Conservation (phyloP, 2,888 invertebrate species). For the Carpatolechia fugitivella region DNA sequence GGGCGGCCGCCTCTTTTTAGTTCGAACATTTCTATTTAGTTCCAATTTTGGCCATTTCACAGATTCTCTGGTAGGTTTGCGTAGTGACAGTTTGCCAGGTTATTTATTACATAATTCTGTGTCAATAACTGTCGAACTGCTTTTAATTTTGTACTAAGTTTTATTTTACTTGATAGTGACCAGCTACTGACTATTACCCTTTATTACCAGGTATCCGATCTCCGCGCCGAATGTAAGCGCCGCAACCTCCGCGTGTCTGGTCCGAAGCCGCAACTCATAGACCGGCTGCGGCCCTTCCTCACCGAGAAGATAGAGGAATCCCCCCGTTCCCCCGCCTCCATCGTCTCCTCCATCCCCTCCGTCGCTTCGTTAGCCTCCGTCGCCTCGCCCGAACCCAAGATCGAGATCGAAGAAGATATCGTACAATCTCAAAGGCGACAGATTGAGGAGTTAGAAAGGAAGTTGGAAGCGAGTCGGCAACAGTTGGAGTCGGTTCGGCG, state of each 20-base stretch:
- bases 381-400: conserved; percentile 50
- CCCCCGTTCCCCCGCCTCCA: conserved; percentile 58
- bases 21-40: too few species aligned
- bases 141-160: too few species aligned
- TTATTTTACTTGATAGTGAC: too few species aligned
- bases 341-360: conserved; percentile 52
- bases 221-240: conserved; percentile 95
- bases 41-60: too few species aligned
- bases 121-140: too few species aligned
- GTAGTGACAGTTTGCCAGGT: too few species aligned
- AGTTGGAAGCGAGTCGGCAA: conserved; percentile 87
- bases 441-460: conserved; percentile 92
- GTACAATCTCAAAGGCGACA: conserved; percentile 89
- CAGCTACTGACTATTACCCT: too few species aligned
- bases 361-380: conserved; percentile 49
- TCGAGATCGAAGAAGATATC: conserved; percentile 82
- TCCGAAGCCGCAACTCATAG: conserved; percentile 96
- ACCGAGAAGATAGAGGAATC: conserved; percentile 70
- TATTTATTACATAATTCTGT: too few species aligned
- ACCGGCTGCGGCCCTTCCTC: conserved; percentile 89
- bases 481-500: conserved; percentile 85
- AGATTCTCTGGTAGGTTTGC: too few species aligned
- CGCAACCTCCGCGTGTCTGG: conserved; percentile 97
- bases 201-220: conserved; percentile 81
- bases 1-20: too few species aligned